Evolutionary conservation across 2,888 invertebrate genomes (phyloP), one percentile per base, ranked within the genome.

Genomic region (Electrophaes corylata): DNA sequence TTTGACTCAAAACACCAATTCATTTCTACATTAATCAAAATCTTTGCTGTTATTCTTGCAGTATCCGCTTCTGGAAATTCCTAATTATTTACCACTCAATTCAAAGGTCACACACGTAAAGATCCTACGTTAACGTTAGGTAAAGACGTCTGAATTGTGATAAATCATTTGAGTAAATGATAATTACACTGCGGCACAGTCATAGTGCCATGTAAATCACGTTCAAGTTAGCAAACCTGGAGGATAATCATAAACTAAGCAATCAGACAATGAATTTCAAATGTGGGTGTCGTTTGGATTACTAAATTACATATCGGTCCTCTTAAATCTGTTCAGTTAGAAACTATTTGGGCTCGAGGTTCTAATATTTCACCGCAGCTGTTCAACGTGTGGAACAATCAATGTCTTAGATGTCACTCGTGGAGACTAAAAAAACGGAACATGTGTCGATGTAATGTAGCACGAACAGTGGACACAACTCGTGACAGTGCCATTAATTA

Each of bases 211-310:
- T 72, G 86, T 89, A 84, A 89, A 88, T 88, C 84, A 83, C 71
- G 75, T 73, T 73, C 70, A 70, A 78, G 76, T 86, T 83, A 81
- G 83, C 76, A 76, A 83, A 81, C 76, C 73, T 78, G 69, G 67
- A 72, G 74, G 77, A 84, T 84, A 84, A 83, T 87, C 85, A 85
- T 78, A 72, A 75, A 73, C 73, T 78, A 75, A 81, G 83, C 83
- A 83, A 84, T 83, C 80, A 79, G 77, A 83, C 80, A 79, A 79
- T 81, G 77, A 81, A 83, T 81, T 76, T 78, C 78, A 70, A 70
- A 77, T 75, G 88, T 88, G 88, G 89, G 88, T 82, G 88, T 84
- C 73, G 73, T 66, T 73, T 70, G 76, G 75, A 81, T 83, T 81
- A 79, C 79, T 82, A 82, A 84, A 83, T 81, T 78, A 80, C 79